Conservation (phyloP, 2,797 vertebrate species). For the Heterohyrax brucei region DNA sequence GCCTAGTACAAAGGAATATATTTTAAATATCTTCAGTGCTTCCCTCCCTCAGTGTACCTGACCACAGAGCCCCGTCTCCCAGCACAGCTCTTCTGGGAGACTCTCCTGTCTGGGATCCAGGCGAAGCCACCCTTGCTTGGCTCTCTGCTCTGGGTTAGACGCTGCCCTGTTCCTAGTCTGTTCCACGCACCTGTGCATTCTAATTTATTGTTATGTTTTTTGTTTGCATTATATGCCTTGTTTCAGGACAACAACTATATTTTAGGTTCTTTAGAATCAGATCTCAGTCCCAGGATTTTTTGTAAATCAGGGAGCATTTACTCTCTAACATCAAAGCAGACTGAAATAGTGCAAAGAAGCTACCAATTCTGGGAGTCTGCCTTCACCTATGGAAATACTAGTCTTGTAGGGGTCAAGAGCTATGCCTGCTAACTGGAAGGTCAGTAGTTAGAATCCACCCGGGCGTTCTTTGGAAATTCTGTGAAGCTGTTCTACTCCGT, state of each 20-base stretch:
- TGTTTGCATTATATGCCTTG: background rate
- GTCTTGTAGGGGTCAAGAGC: no score
- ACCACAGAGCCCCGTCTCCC: no score
- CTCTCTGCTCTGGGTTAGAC: background rate
- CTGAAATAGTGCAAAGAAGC: background rate
- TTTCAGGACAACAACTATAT: background rate
- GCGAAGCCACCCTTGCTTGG: background rate
- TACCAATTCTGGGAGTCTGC: background rate
- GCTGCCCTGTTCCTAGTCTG: background rate
- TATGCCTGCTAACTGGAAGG: no score
- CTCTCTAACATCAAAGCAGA: background rate
- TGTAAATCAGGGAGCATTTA: slow-evolving; percentile 4
- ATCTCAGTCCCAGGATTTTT: background rate
- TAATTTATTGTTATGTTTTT: background rate
- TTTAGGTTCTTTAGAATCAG: background rate
- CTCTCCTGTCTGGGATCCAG: background rate
- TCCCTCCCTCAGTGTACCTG: background rate
- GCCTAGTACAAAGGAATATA: background rate
- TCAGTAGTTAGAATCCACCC: no score
- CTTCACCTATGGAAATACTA: no score
- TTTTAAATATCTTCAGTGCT: background rate
- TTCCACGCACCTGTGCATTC: background rate
- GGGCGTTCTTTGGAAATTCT: no score
- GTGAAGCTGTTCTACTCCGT: no score
- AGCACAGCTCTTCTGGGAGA: background rate